These are phyloP conservation scores for Mesoclemmys tuberculata DNA, from an alignment of 2,113 vertebrate genomes.

Conservation along the genomic window DNA sequence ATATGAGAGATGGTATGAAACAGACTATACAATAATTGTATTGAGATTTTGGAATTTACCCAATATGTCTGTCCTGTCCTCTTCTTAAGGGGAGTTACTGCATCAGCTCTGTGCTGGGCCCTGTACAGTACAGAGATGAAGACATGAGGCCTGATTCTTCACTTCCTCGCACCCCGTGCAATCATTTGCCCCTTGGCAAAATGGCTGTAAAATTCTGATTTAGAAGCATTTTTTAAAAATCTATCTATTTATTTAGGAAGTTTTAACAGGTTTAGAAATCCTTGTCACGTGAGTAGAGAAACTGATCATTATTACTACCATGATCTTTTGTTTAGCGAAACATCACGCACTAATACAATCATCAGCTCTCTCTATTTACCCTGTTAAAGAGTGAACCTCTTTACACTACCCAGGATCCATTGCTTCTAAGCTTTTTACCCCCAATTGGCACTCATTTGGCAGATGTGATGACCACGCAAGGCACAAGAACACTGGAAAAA, in stretches of 20 bases:
- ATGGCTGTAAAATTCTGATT: background rate
- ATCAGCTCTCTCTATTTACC: background rate
- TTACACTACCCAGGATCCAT: background rate
- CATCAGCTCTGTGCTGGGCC: background rate
- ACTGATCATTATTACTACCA: background rate
- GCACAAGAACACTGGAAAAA: background rate
- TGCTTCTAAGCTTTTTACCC: background rate
- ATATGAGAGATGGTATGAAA: background rate
- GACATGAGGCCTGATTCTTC: background rate
- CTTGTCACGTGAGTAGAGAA: background rate
- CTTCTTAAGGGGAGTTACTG: background rate
- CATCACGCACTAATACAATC: background rate
- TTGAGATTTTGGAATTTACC: slow-evolving; percentile 18
- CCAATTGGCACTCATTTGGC: background rate
- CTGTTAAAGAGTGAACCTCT: too few species aligned
- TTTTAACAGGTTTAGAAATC: background rate
- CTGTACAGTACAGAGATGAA: background rate
- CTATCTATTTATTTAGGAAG: background rate
- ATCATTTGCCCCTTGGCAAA: slow-evolving; percentile 26
- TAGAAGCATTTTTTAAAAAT: background rate
- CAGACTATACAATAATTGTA: background rate
- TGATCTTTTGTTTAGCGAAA: background rate
- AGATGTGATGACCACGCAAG: background rate
- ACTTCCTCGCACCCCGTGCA: background rate
- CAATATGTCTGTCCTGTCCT: background rate